Evolutionary conservation across 2,797 vertebrate species (phyloP).

Genomic region (Cuculus canorus): DNA sequence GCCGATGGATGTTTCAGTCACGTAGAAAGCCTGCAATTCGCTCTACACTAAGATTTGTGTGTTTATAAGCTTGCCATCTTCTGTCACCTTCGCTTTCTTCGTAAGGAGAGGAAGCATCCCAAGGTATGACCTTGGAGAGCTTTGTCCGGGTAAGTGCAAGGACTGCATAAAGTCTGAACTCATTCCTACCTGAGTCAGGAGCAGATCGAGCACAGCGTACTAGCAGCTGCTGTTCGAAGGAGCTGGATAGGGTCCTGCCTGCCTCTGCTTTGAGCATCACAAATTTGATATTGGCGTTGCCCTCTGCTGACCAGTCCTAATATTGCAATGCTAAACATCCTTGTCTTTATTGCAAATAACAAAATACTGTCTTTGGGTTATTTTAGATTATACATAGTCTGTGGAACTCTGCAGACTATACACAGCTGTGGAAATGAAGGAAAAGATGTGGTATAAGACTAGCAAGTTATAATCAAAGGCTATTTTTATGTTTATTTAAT

Average conservation of each 20-base stretch:
- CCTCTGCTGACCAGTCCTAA: neutral
- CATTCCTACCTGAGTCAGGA: accelerated
- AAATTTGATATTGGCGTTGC: neutral
- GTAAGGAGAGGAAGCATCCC: neutral
- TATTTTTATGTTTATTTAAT: neutral
- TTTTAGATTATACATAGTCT: neutral
- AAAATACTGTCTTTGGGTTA: neutral
- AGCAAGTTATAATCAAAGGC: neutral
- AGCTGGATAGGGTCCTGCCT: accelerated
- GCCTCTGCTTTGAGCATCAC: neutral
- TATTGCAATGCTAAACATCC: neutral
- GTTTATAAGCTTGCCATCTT: neutral
- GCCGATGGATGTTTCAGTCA: neutral
- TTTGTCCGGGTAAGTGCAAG: neutral
- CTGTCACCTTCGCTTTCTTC: neutral
- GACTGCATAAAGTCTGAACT: neutral
- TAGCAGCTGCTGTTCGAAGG: neutral
- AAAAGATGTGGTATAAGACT: neutral
- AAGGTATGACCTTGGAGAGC: neutral
- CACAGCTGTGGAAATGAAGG: neutral
- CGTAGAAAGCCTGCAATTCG: neutral
- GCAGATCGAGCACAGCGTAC: accelerated
- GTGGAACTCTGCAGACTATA: neutral
- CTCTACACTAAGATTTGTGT: neutral
- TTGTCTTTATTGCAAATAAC: neutral